Evolutionary conservation across 2,113 vertebrate genomes (phyloP).

Genomic region (Mesembrinibis cayennensis): DNA sequence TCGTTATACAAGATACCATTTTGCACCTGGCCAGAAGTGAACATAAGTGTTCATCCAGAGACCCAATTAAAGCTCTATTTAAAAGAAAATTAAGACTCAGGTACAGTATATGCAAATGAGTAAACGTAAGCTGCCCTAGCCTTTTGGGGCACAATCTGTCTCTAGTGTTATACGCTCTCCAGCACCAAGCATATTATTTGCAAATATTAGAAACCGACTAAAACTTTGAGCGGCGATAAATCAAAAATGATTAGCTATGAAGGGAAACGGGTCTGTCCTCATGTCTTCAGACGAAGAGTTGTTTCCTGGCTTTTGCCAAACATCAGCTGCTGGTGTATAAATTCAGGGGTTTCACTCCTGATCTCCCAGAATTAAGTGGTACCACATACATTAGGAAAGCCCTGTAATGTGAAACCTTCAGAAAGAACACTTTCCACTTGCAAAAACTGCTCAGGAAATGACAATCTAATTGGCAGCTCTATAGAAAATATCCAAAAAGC

Average conservation of each 20-base stretch:
- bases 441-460: neutral
- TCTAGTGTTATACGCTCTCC: neutral
- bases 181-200: neutral
- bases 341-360: neutral
- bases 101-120: neutral
- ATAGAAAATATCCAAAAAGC: neutral
- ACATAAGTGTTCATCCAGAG: neutral
- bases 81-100: neutral
- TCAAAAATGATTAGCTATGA: neutral
- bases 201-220: neutral
- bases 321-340: neutral
- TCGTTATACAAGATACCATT: neutral
- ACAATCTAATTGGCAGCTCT: neutral
- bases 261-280: neutral
- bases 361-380: neutral
- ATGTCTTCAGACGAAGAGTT: neutral
- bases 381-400: neutral
- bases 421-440: neutral
- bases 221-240: neutral
- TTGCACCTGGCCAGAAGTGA: neutral
- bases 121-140: neutral
- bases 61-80: neutral
- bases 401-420: neutral
- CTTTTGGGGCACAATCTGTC: neutral
- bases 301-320: neutral